Evolutionary conservation across 2,888 invertebrate genomes (phyloP), one percentile per base, ranked within the genome.

Genomic region (Leucania comma): DNA sequence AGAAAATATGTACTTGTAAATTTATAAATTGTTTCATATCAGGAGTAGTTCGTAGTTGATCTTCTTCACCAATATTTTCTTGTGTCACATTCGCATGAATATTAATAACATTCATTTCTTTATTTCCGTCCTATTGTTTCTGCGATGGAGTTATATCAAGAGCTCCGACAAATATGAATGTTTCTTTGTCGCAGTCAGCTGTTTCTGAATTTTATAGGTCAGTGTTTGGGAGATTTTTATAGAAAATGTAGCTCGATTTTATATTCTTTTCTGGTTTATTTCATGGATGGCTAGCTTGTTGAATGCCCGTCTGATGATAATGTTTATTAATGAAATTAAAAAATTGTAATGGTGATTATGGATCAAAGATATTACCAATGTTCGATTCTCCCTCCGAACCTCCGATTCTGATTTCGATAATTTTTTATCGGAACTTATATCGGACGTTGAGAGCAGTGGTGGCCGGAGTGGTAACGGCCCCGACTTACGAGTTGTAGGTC

Each of bases 41-140:
- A 3, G 1, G 8, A 29, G 4, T 32, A 2, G 6, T 48, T 65
- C 2, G 4, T 6, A 72, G 26, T 72, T 10, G 38, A 0, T 10
- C 64, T 72, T 78, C 61, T 65, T 5, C 2, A 1, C 2, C 2
- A 3, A 4, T 3, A 35, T 20, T 72, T 53, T 22, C 10, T 0
- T 24, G 14, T 29, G 32, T 3, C 17, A 62, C 24, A 26, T 64
- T 72, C 38, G 20, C 35, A 81, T 80, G 71, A 81, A 80, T 81
- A 80, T 80, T 80, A 64, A 81, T 68, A 81, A n/a, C 20, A 58
- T 62, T 72, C 71, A 56, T 67, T 74, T 81, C 54, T 78, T 78
- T 78, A 71, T 80, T 66, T 71, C 62, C 67, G 24, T 50, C 29
- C 65, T 42, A 74, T 74, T 80, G 82, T 80, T 74, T 60, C 62